Evolutionary conservation across 2,888 invertebrate species (phyloP), one percentile per base, ranked within the genome.

Genomic region (Tenthredo scrophulariae): DNA sequence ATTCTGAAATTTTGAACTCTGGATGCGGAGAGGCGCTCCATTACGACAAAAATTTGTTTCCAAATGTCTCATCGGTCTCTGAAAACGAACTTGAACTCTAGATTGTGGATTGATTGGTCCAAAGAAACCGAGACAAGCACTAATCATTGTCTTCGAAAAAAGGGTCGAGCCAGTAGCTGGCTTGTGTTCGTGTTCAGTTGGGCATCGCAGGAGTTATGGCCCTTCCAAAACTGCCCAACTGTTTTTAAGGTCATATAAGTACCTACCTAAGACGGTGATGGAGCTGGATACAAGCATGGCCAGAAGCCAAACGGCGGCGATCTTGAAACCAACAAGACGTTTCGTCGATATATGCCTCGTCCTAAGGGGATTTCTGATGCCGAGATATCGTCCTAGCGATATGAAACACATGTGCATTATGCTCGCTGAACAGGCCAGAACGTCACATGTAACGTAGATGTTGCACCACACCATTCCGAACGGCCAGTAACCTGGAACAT

Each of bases 351-450:
- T 97, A 92, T 98, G 97, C 4, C 97, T 94, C 77, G 97, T 97
- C 91, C 96, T 97, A 92, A 99, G 94, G 0, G 99, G 99, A 93
- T 97, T 97, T 83, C 98, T 95, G 91, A 98, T 98, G 86, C 98
- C 98, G 89, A 98, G 94, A 93, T 97, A 98, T 87, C 98, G 95
- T 90, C 98, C 98, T 85, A 98, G 94, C 82, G 97, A 97, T 92
- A 98, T 98, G 94, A 97, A 98, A 90, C 98, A 98, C 96, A 99
- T 97, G 94, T 99, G 99, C 95, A 98, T 96, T 92, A 99, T 99
- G 93, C 98, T 98, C 7, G 98, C 97, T 0, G 98, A 98, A 92
- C 99, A 99, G 85, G 98, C 98, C 85, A 99, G 94, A 77, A 99
- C 98, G 93, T 99, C 99, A 91, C 98, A 98, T n/a, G 98, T 98